Evolutionary conservation across 2,113 vertebrate species (phyloP), one percentile per base, ranked within the genome.

Genomic region (Platichthys stellatus): DNA sequence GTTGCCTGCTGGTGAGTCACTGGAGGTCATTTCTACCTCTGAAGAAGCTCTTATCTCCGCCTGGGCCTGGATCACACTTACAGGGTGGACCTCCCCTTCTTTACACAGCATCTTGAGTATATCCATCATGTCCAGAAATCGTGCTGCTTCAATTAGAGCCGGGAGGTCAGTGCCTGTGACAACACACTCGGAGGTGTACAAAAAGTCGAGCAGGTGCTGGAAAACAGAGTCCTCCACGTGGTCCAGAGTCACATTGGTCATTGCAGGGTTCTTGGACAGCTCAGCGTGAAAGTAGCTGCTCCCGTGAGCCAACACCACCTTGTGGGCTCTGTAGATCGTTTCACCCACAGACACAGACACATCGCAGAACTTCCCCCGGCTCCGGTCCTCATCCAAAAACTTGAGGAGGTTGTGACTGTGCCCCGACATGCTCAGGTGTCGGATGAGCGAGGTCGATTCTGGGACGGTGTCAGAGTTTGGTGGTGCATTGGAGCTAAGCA

Each of bases 231-330:
- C 95, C 9, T 96, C 96, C 78, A 99, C 96, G 0, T 99, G 96
- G 86, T 99, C 96, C 83, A 99, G 92, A 0, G 94, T 97, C 88
- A 99, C 94, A 0, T 94, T 95, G 66, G 94, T 93, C 0, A 94
- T 92, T 40, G 92, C 92, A 0, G 97, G 96, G 86, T 96, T 97
- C 92, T 97, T 97, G 79, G 95, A 98, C 82, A 99, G 91, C 70
- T 96, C 96, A 0, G 96, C 96, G 18, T 99, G 96, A 82, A 99
- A 99, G 86, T 98, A 99, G 92, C 97, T 99, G 88, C 98, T 99
- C 15, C 98, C 97, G 13, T 98, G 97, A 14, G 98, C 97, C 75
- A 99, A 92, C 0, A 99, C 97, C 45, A 96, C 97, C 89, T 97
- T 99, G 86, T 99, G 98, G 2, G 96, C 97, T 0, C 88, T 94